Conservation (phyloP, 2,888 invertebrate species). For the Drosophila neutralis region DNA sequence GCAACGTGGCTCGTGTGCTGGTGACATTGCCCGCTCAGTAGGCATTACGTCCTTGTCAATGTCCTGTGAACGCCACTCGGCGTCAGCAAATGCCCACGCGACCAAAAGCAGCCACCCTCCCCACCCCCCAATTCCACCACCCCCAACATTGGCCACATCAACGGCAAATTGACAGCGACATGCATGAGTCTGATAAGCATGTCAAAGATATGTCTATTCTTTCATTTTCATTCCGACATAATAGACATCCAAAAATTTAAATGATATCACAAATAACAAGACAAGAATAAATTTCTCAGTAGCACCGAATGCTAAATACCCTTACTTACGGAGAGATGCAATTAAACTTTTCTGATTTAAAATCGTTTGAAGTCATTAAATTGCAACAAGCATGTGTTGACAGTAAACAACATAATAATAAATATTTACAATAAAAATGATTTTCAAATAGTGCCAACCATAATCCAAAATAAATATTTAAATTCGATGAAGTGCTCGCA, state of each 20-base stretch:
- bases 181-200: slow-evolving; percentile 19
- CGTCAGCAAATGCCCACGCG: slow-evolving; percentile 66
- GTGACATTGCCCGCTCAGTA: slow-evolving; percentile 79
- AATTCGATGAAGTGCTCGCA: neutral
- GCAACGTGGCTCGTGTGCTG: slow-evolving; percentile 62
- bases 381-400: neutral
- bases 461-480: slow-evolving; percentile 6
- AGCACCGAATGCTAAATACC: neutral
- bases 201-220: slow-evolving; percentile 31
- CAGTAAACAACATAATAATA: neutral
- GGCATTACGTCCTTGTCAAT: slow-evolving; percentile 68
- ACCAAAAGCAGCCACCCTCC: slow-evolving; percentile 35
- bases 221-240: slow-evolving; percentile 21
- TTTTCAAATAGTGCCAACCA: neutral
- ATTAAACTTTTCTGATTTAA: neutral
- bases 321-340: neutral
- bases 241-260: slow-evolving; percentile 33
- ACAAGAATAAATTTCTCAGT: neutral
- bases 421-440: neutral
- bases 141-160: slow-evolving; percentile 20
- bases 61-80: slow-evolving; percentile 62
- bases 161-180: slow-evolving; percentile 58
- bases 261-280: slow-evolving; percentile 16
- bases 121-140: neutral
- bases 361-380: neutral